Evolutionary conservation across 1,140 invertebrate species (phyloP), one percentile per base, ranked within the genome.

Genomic region (Tetramorium alpestre): DNA sequence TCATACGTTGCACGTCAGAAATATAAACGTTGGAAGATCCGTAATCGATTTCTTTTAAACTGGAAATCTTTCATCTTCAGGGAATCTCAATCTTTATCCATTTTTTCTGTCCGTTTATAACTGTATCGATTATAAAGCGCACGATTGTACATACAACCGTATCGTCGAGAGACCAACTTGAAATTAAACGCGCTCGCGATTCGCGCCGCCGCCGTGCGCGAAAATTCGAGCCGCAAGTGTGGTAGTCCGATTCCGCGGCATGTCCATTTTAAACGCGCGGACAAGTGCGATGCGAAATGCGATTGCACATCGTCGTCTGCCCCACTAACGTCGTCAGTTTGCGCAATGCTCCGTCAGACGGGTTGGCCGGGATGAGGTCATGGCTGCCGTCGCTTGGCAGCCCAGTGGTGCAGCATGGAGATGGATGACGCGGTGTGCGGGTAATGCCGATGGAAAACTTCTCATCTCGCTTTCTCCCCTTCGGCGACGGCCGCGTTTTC

Each of bases 301-400:
- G 69, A 84, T 60, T 75, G 69, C 69, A 38, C 80, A 22, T 76
- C 60, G 62, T 84, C 77, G 73, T 78, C 58, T 72, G 67, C 58
- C 62, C 38, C 44, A 80, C 22, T 77, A 72, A 44, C 69, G 87
- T 76, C 54, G 77, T 75, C 38, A 69, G 88, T 90, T 90, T 77
- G 85, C 70, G 65, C 84, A 64, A 64, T n/a, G 51, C 56, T 54
- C 44, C 49, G 51, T 75, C 69, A 60, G 76, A 44, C 51, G 47
- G 25, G 73, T 62, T 82, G 73, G 78, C 62, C 65, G 78, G 76
- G 85, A 86, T 81, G 89, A 89, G 88, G 89, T 90, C 89, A 90
- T 89, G 89, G 89, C 86, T 89, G 89, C 80, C 86, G 67, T 54
- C 47, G 69, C 76, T 86, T 58, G 82, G 56, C 78, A 69, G 25